phyloP scores from a whole-genome alignment of 2,113 vertebrate species.

The Pedetes capensis region DNA sequence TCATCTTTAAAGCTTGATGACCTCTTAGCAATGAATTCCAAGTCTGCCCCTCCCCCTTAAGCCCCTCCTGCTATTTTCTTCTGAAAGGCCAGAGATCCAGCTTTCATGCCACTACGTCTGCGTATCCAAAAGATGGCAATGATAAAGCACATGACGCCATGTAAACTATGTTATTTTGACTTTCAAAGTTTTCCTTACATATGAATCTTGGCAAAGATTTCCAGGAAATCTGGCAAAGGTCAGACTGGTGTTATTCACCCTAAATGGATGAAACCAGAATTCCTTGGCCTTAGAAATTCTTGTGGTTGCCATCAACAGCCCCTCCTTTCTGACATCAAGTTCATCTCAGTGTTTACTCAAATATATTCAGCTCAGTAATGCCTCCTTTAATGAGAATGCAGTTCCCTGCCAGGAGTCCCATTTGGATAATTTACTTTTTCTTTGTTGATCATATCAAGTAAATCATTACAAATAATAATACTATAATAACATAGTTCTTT shows the following conservation, averaged over 20 bases:
- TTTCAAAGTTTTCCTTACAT: constrained; percentile 41
- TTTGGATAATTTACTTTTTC: constrained; percentile 69
- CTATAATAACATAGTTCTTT: constrained; percentile 56
- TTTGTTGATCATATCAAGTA: constrained; percentile 66
- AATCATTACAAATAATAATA: constrained; percentile 68
- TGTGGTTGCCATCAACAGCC: background rate
- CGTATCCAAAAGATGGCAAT: background rate
- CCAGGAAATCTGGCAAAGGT: constrained; percentile 33
- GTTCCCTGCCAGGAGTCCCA: constrained; percentile 53
- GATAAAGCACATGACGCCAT: background rate
- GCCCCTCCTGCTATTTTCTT: background rate
- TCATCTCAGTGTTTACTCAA: constrained; percentile 38
- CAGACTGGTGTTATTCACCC: background rate
- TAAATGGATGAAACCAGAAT: constrained; percentile 37
- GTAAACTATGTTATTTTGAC: constrained; percentile 24
- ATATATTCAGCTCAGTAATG: background rate
- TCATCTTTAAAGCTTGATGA: background rate
- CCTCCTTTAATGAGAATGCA: constrained; percentile 22
- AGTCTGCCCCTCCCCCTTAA: background rate
- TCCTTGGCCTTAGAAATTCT: constrained; percentile 30
- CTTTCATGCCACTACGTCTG: background rate
- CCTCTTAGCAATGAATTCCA: background rate
- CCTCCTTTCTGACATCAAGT: constrained; percentile 9
- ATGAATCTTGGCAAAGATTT: constrained; percentile 6
- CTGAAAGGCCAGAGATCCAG: background rate